Evolutionary conservation across 2,113 vertebrate genomes (phyloP).

Genomic region (Antennarius striatus): DNA sequence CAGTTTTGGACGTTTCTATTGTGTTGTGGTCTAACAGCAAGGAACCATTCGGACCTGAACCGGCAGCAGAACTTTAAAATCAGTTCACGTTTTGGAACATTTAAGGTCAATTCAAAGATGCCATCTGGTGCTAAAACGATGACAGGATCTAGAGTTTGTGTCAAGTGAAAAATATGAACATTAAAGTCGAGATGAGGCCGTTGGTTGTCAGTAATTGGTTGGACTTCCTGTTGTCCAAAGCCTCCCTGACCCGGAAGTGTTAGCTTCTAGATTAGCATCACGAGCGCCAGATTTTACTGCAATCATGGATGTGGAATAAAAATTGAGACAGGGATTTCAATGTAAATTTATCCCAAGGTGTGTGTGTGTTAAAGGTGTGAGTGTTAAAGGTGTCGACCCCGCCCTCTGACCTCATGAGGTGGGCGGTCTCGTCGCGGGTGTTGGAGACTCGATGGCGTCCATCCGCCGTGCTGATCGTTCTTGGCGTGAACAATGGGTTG

Average conservation of each 20-base stretch:
- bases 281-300: too few relatives aligned
- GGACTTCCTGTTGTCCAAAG: too few relatives aligned
- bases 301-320: too few relatives aligned
- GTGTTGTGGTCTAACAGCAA: neutral
- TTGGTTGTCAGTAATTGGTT: too few relatives aligned
- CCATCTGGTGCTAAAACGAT: too few relatives aligned
- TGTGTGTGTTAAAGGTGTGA: neutral
- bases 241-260: too few relatives aligned
- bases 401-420: slow-evolving; percentile 83
- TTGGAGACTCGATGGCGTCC: neutral
- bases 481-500: slow-evolving; percentile 76
- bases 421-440: slow-evolving; percentile 79
- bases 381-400: neutral
- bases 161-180: too few relatives aligned
- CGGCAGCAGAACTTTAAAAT: neutral
- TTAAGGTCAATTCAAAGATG: too few relatives aligned
- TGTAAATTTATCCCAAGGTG: neutral
- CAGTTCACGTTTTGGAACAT: too few relatives aligned
- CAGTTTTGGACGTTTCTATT: slow-evolving; percentile 8
- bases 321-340: neutral
- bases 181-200: too few relatives aligned
- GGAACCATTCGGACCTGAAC: neutral
- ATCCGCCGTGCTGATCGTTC: slow-evolving; percentile 78
- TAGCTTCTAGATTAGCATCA: too few relatives aligned
- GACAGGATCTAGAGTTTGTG: too few relatives aligned